Evolutionary conservation across 2,888 invertebrate genomes (phyloP), one percentile per base, ranked within the genome.

Genomic region (Caenorhabditis becei): DNA sequence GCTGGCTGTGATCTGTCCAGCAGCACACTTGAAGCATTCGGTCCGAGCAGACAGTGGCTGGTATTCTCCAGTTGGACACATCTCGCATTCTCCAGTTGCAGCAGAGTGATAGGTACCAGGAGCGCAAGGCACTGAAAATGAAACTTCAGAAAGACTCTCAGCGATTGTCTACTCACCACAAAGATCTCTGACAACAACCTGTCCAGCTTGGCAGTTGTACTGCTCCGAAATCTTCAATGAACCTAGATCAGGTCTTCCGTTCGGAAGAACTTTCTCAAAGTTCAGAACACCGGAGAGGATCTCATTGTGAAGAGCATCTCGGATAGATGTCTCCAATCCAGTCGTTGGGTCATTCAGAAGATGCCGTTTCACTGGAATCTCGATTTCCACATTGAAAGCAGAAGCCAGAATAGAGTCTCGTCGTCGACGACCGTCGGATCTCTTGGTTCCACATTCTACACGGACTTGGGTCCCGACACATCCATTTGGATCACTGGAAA

Each of bases 171-270:
- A 37, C 53, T 56, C n/a, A 67, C 67, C 69, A 92, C 97, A 97
- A 91, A 96, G 95, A 69, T 96, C 96, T 53, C 95, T 95, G 93
- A 96, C 95, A 0, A 96, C 96, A 28, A 97, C 97, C 93, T 97
- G 96, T 67, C 97, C 97, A 87, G 94, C 93, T 0, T 96, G 95
- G 91, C 97, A 98, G 66, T 96, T 95, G 90, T 96, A 97, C 91
- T 96, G 96, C 0, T 96, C 96, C 82, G 95, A 94, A n/a, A 97
- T 93, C 26, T 94, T 92, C 77, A 97, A 93, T 2, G 96, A 96
- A 11, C 96, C 95, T 74, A 97, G 95, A 92, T 97, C 97, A 0
- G 97, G 96, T 0, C 96, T 95, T 0, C 97, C 97, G 91, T 97
- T 97, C 18, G 97, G 97, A 47, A 91, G 82, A 37, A 89, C 86